phyloP scores from a whole-genome alignment of 2,888 invertebrate genomes.

The Archaeoteleia sp. region DNA sequence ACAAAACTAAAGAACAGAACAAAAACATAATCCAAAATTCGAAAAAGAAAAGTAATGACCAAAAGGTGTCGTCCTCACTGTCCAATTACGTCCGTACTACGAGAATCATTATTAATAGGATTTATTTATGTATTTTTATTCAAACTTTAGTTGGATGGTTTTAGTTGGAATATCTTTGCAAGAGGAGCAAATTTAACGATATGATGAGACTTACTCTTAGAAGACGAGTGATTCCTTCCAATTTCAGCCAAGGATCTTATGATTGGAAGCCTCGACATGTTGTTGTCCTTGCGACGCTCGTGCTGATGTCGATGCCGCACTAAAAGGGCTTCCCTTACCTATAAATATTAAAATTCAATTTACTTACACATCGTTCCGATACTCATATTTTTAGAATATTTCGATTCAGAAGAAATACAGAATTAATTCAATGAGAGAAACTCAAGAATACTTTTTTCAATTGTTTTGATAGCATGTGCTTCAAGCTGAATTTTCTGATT shows the following conservation, averaged over 20 bases:
- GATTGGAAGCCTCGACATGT: conserved; percentile 88
- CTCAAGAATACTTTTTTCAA: too few species aligned
- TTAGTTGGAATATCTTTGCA: neutral
- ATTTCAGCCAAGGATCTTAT: conserved; percentile 97
- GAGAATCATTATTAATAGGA: conserved; percentile 26
- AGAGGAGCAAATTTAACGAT: neutral
- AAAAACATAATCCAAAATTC: conserved; percentile 26
- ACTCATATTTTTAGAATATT: too few species aligned
- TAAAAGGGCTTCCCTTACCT: conserved; percentile 87
- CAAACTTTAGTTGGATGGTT: conserved; percentile 2
- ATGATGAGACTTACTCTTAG: conserved; percentile 90
- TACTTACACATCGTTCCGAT: neutral
- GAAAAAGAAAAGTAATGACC: conserved; percentile 17
- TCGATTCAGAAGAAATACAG: too few species aligned
- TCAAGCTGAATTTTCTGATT: too few species aligned
- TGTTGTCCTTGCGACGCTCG: conserved; percentile 84
- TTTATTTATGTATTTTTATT: conserved; percentile 16
- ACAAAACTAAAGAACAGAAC: conserved; percentile 28
- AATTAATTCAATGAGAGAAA: too few species aligned
- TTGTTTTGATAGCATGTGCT: too few species aligned
- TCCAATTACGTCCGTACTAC: conserved; percentile 38
- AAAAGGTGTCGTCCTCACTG: conserved; percentile 37
- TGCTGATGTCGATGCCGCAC: conserved; percentile 96
- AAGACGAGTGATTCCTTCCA: conserved; percentile 94
- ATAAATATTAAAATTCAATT: conserved; percentile 14